Conservation (phyloP, 1,140 invertebrate species). For the Geopemphigus sp. region DNA sequence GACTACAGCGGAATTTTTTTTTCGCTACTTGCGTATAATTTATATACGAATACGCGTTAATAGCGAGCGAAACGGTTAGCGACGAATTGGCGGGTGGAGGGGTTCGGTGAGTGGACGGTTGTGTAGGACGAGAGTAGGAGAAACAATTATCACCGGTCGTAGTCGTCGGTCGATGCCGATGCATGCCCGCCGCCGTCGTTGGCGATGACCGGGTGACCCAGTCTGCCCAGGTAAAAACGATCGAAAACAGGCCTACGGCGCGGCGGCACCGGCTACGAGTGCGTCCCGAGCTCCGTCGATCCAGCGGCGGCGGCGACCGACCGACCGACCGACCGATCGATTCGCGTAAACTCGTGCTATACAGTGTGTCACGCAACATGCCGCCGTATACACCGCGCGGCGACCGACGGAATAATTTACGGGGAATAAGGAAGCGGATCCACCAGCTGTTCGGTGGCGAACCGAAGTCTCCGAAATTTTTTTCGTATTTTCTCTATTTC, state of each 20-base stretch:
- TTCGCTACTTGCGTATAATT: too few relatives aligned
- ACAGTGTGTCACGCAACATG: too few relatives aligned
- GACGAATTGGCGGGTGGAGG: too few relatives aligned
- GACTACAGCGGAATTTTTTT: too few relatives aligned
- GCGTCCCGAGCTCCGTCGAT: slow-evolving; percentile 22
- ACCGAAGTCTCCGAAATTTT: too few relatives aligned
- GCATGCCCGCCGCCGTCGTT: neutral
- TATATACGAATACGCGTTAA: neutral
- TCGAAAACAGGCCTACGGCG: slow-evolving; percentile 46
- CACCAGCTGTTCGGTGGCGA: too few relatives aligned
- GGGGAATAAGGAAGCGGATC: too few relatives aligned
- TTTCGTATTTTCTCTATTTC: too few relatives aligned
- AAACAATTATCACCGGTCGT: slow-evolving; percentile 29
- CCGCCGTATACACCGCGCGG: too few relatives aligned
- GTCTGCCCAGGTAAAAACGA: slow-evolving; percentile 47
- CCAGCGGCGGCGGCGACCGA: neutral
- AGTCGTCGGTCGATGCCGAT: neutral
- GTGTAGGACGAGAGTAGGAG: neutral
- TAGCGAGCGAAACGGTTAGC: neutral
- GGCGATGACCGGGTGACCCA: slow-evolving; percentile 47
- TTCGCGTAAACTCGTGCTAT: slow-evolving; percentile 1
- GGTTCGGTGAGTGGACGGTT: too few relatives aligned
- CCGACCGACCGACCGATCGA: slow-evolving; percentile 22
- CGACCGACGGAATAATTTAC: too few relatives aligned
- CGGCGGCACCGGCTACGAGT: slow-evolving; percentile 20